Conservation (phyloP, 2,113 vertebrate species). For the Aptenodytes forsteri region DNA sequence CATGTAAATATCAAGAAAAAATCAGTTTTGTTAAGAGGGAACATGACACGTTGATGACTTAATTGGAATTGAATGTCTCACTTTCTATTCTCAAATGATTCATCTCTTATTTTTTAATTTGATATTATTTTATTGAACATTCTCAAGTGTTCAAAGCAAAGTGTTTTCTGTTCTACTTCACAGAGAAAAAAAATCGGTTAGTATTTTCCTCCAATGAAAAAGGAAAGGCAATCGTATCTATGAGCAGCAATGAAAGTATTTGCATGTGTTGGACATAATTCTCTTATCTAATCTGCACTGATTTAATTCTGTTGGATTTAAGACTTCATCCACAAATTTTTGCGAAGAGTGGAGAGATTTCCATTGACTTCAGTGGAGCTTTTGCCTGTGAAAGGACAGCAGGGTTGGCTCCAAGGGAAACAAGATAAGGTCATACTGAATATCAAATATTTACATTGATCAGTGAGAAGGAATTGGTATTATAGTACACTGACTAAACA, state of each 20-base stretch:
- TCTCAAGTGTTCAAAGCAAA: background rate
- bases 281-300: background rate
- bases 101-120: background rate
- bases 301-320: background rate
- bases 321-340: background rate
- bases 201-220: background rate
- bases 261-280: background rate
- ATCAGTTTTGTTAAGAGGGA: background rate
- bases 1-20: background rate
- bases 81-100: background rate
- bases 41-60: background rate
- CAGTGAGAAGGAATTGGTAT: background rate
- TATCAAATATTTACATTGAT: conserved; percentile 7
- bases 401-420: background rate
- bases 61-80: background rate
- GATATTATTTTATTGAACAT: background rate
- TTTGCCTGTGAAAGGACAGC: background rate
- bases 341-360: background rate
- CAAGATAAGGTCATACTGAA: background rate
- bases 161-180: background rate
- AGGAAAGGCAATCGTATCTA: background rate
- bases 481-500: background rate
- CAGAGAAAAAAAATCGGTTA: background rate
- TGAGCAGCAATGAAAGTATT: background rate
- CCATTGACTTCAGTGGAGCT: background rate